Base-by-base conservation (phyloP, 1,140 invertebrate species). In the Centruroides vittatus region DNA sequence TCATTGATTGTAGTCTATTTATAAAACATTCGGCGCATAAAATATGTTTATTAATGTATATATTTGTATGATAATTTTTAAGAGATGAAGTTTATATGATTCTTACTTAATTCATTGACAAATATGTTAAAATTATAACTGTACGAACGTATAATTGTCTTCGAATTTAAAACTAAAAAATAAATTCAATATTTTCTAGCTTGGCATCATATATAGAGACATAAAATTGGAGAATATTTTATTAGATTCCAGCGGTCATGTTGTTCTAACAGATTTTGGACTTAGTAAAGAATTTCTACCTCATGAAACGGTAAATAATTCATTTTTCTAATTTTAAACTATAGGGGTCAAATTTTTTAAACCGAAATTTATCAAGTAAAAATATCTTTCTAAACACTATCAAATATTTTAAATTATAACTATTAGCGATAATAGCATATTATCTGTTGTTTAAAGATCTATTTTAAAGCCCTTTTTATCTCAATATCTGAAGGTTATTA, bases 171-270 rank as follows among this genome's bases (percentile, higher is more conserved):
- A 49, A n/a, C n/a, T n/a, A n/a, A n/a, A n/a, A n/a, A n/a, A n/a
- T n/a, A 51, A 51, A 5, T 12, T 51, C 12, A 51, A 41, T 59
- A 50, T 4, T 41, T 51, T 48, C 12, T 78, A 92, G 88, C 78
- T 92, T 72, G 88, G 88, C 57, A 93, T 97, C 50, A 96, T 98
- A 66, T 98, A 98, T 75, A 82, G 93, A 11, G 93, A 98, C 73
- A 93, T 98, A 61, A 94, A 95, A 71, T 75, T 94, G 54, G 92
- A 95, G 74, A 95, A 95, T 72, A 93, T 95, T 62, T 77, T 95
- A 4, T 75, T 95, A 46, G 75, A 76, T 60, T 81, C 80, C 6
- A 81, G 89, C 49, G 92, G 92, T 5, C 91, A 95, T 73, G 86
- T 95, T 52, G 88, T 93, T 12, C 72, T 95, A 11, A 93, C 91